A percentile compares a stretch with the other conserved stretches of the same genome.
phyloP scores from a whole-genome alignment of 2,113 vertebrate species.

The Urocynchramus pylzowi region DNA sequence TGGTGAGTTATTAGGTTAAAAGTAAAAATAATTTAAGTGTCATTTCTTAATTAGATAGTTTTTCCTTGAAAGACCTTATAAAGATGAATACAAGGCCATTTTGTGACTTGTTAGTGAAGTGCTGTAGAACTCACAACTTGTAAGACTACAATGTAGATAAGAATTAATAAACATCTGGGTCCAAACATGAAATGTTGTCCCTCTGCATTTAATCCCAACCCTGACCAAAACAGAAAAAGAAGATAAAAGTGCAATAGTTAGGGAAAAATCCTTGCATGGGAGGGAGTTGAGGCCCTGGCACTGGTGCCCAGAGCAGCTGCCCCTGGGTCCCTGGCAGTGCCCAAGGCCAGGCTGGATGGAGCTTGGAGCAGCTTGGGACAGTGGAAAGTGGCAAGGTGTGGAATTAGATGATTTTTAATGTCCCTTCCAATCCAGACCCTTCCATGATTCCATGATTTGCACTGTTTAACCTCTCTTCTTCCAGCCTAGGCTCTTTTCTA shows the following conservation, averaged over 20 bases:
- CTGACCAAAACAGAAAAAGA: background rate
- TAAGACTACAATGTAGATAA: background rate
- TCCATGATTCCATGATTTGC: background rate
- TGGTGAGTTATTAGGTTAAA: background rate
- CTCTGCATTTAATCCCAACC: background rate
- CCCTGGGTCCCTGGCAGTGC: background rate
- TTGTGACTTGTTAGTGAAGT: background rate
- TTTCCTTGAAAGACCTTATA: background rate
- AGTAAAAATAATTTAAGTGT: background rate
- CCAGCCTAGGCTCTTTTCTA: background rate
- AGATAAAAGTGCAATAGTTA: background rate
- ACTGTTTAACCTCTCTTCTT: background rate
- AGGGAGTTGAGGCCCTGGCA: background rate
- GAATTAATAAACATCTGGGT: background rate
- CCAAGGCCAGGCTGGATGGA: accelerated
- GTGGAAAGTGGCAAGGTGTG: background rate
- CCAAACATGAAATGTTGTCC: background rate
- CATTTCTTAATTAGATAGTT: background rate
- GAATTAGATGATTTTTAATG: background rate
- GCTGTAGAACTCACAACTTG: background rate
- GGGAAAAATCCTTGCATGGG: background rate
- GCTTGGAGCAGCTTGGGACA: accelerated
- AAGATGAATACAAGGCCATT: background rate
- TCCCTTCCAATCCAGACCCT: background rate
- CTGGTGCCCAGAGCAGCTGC: background rate